Base-by-base conservation (phyloP, 2,797 vertebrate species). In the Dromococcyx pavoninus region DNA sequence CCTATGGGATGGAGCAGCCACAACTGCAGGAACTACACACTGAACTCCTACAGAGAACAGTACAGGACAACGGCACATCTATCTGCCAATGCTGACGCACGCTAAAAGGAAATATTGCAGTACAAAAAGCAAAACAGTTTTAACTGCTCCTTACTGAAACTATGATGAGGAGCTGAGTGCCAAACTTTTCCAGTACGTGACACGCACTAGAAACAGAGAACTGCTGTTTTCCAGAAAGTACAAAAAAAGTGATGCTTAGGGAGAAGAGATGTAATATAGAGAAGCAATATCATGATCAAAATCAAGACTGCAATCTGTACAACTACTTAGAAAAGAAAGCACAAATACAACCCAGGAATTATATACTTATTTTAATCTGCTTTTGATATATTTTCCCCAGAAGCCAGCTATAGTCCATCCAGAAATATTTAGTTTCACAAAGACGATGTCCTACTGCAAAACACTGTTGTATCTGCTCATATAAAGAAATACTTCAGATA, bases 31-130 rank as follows among this genome's bases (percentile, higher is more conserved):
- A 82, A 41, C 37, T 76, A 35, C 50, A 54, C 27, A 44, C 66
- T 62, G 27, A 51, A 46, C 37, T 66, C 21, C 71, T 66, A 22
- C 39, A 39, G 64, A 22, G 32, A 43, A 48, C 66, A 81, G 35
- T 28, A 23, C 25, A 19, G 66, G 30, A 39, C 7, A 14, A n/a
- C 1, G 1, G 53, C 67, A 53, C 37, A 53, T 32, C 7, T 43
- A 18, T 53, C 43, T n/a, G 8, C 33, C 48, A 39, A 46, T 16
- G 27, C 4, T 1, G 53, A 41, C 5, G 0, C 25, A 51, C 0
- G 1, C 28, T 60, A 11, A 37, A 76, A 62, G n/a, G 64, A 57
- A 90, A 85, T 5, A 12, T 25, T 75, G 69, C 54, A 62, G 50
- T 51, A 65, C 0, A 2, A 61, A 75, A 50, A 54, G 17, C 57